These are phyloP conservation scores for Aphelinus certus DNA, from an alignment of 1,140 invertebrate species.

Conservation along the genomic window DNA sequence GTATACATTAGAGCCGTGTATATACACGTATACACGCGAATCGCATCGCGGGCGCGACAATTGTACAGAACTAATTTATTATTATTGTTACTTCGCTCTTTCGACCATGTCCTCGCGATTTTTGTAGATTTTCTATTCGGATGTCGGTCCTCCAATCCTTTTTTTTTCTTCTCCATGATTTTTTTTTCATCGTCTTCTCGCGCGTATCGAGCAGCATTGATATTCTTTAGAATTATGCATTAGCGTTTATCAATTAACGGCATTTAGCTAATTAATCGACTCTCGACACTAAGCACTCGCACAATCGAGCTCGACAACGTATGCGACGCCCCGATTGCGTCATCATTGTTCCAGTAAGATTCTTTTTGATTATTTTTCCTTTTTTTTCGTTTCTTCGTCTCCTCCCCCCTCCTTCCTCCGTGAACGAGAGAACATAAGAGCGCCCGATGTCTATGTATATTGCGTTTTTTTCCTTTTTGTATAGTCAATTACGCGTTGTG, in stretches of 20 bases:
- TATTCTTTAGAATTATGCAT: too few species aligned
- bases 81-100: conserved; percentile 57
- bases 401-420: not conserved
- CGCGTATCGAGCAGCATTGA: too few species aligned
- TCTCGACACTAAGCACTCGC: too few species aligned
- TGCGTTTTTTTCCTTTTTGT: not conserved
- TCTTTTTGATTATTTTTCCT: not conserved
- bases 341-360: conserved; percentile 55
- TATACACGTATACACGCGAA: too few species aligned
- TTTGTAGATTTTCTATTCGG: conserved; percentile 50
- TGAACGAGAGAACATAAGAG: conserved; percentile 29
- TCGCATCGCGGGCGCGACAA: too few species aligned
- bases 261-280: too few species aligned
- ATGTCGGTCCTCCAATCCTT: not conserved
- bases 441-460: too few species aligned
- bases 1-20: too few species aligned
- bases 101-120: too few species aligned
- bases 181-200: not conserved
- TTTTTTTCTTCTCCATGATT: not conserved
- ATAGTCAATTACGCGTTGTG: not conserved
- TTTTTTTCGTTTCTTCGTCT: too few species aligned
- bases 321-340: conserved; percentile 41
- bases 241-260: too few species aligned
- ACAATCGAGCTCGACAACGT: conserved; percentile 8
- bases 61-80: conserved; percentile 68